phyloP scores from a whole-genome alignment of 2,113 vertebrate genomes.

The Bothrops jararaca region DNA sequence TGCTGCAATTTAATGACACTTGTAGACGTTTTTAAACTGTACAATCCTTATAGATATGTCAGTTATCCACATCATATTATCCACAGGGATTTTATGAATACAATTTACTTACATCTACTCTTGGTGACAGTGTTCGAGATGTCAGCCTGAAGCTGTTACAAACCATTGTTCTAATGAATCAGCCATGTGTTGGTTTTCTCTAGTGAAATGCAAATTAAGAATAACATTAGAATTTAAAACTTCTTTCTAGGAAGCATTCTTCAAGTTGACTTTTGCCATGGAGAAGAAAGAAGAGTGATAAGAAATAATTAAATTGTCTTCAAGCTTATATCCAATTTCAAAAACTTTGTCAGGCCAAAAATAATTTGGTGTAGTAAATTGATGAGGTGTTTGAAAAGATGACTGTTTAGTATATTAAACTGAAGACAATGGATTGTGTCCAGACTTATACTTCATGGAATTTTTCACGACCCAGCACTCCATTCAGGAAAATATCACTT shows the following conservation, averaged over 20 bases:
- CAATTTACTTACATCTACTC: conserved; percentile 28
- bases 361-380: neutral
- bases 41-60: neutral
- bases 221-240: neutral
- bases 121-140: conserved; percentile 15
- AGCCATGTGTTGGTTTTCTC: conserved; percentile 8
- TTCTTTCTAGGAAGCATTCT: neutral
- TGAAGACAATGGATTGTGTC: neutral
- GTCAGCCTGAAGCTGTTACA: conserved; percentile 19
- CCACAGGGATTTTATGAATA: neutral
- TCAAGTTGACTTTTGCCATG: conserved; percentile 20
- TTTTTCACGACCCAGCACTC: neutral
- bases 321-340: conserved; percentile 24
- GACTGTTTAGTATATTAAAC: conserved; percentile 17
- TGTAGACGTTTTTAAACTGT: neutral
- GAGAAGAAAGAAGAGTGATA: neutral
- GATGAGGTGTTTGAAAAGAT: conserved; percentile 4
- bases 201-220: conserved; percentile 8
- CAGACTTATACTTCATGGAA: neutral
- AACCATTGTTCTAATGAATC: conserved; percentile 8
- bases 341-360: neutral
- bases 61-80: neutral
- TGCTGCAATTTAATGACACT: neutral
- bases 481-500: neutral
- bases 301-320: neutral